Percentiles rank a stretch among this genome's conserved stretches.
These are phyloP conservation scores for Petrocephalus schoutedeni DNA, from an alignment of 2,797 vertebrate species.

Conservation along the genomic window DNA sequence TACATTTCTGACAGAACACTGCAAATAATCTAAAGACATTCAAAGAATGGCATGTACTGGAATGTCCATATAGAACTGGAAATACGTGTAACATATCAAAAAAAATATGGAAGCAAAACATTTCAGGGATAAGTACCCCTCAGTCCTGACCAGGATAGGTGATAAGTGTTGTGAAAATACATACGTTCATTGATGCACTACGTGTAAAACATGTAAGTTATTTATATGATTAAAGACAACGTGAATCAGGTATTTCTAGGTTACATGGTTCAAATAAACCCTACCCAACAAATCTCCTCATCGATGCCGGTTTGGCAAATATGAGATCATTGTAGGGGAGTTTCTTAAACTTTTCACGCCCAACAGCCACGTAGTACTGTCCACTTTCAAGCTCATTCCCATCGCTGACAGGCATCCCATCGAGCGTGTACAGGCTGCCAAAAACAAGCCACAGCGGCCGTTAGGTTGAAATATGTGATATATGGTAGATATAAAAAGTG, in stretches of 20 bases:
- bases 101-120: not conserved
- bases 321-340: constrained; percentile 78
- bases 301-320: constrained; percentile 69
- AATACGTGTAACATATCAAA: not conserved
- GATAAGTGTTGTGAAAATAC: not conserved
- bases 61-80: not conserved
- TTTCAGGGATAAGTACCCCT: not conserved
- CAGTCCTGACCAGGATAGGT: not conserved
- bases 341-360: constrained; percentile 89
- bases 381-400: constrained; percentile 82
- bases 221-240: not conserved
- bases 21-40: not conserved
- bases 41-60: not conserved
- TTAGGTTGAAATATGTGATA: not conserved
- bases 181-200: not conserved
- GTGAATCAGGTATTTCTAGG: not conserved
- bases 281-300: constrained; percentile 74
- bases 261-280: constrained; percentile 18
- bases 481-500: not conserved
- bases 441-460: not conserved
- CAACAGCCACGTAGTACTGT: constrained; percentile 89
- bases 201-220: not conserved
- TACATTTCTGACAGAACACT: not conserved
- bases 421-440: constrained; percentile 79
- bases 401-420: constrained; percentile 74